Evolutionary conservation across 2,113 vertebrate genomes (phyloP), one percentile per base, ranked within the genome.

Genomic region (Sturnus vulgaris): DNA sequence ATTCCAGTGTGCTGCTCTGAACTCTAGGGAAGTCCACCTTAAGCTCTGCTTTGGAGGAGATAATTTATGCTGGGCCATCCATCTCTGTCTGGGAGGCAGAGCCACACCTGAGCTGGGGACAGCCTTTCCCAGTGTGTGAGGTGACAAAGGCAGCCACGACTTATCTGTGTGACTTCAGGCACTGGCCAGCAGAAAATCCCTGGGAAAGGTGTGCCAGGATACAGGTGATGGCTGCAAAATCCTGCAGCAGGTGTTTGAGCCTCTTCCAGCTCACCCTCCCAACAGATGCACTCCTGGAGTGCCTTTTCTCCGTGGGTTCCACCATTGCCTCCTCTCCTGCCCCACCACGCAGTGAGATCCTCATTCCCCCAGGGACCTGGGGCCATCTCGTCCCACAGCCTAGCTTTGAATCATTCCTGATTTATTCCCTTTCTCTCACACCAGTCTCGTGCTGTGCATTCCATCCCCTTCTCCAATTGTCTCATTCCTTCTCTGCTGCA

Each of bases 11-110:
- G 52, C 44, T 90, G 60, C 68, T 86, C 70, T 50, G 46, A 39
- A 47, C 85, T 73, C 49, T 7, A 63, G 60, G 77, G 53, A 88
- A 90, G 66, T 66, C 55, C 82, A 81, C 30, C 14, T 86, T 69
- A 65, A 88, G 42, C 40, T 66, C 33, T 71, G 7, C 81, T 47
- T 80, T 46, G 46, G 55, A 92, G 63, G 68, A 86, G 82, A 86
- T 81, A 30, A 90, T 81, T 93, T 72, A 80, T 3, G 3, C 47
- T 27, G 1, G 0, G 40, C 49, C 66, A 80, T 77, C 37, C 79
- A 52, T 92, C 90, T 92, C 71, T 83, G 59, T 55, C 68, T 61
- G 76, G 59, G 90, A 82, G 37, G 40, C 63, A 80, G 78, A 88
- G 35, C 42, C 86, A 35, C 53, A 60, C 57, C 88, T 57, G 71